These are phyloP conservation scores for Sesia bembeciformis DNA, from an alignment of 2,888 invertebrate species.

Conservation along the genomic window DNA sequence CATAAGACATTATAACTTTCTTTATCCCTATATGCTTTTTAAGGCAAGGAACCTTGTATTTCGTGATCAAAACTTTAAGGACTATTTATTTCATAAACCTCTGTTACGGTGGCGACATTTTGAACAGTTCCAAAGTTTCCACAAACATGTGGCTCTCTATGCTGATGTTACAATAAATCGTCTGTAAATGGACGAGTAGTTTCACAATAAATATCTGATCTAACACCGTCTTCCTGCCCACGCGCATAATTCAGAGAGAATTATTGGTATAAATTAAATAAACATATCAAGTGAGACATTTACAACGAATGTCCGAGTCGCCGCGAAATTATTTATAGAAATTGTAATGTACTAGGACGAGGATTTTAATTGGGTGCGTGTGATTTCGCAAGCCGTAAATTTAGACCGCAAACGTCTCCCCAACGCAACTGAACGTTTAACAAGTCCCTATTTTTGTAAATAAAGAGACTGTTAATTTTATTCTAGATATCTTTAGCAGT, in stretches of 20 bases:
- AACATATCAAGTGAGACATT: slow-evolving; percentile 62
- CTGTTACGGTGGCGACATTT: neutral
- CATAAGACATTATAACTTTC: too few species aligned
- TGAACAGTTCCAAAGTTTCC: slow-evolving; percentile 13
- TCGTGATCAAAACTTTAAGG: neutral
- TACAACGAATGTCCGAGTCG: slow-evolving; percentile 50
- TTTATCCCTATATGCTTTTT: too few species aligned
- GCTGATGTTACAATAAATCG: slow-evolving; percentile 43
- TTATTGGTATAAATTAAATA: slow-evolving; percentile 69
- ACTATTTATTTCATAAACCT: neutral
- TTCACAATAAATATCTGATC: slow-evolving; percentile 65
- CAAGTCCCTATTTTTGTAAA: too few species aligned
- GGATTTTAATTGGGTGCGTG: slow-evolving; percentile 30
- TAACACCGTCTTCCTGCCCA: slow-evolving; percentile 66
- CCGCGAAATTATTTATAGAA: slow-evolving; percentile 53
- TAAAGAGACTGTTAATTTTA: too few species aligned
- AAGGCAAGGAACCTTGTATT: neutral
- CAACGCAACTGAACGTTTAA: neutral
- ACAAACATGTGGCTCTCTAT: slow-evolving; percentile 13
- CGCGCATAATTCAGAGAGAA: slow-evolving; percentile 62
- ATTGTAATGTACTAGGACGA: slow-evolving; percentile 23
- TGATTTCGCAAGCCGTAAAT: neutral
- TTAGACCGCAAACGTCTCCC: neutral
- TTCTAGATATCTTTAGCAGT: too few species aligned
- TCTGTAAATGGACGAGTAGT: slow-evolving; percentile 51